Conservation (phyloP, 2,888 invertebrate genomes). For the Catocala nupta region DNA sequence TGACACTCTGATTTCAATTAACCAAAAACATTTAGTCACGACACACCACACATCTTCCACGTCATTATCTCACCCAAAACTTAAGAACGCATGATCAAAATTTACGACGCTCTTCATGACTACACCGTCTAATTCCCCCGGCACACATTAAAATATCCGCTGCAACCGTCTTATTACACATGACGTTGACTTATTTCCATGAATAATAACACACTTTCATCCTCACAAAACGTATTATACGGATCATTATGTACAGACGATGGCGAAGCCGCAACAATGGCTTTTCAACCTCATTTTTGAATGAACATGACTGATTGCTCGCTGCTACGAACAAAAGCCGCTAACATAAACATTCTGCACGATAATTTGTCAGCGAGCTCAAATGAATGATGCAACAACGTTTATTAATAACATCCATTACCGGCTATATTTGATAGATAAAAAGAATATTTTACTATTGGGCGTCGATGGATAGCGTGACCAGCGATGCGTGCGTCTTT, state of each 20-base stretch:
- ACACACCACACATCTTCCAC: slow-evolving; percentile 30
- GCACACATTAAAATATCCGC: slow-evolving; percentile 66
- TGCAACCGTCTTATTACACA: slow-evolving; percentile 60
- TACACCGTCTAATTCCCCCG: slow-evolving; percentile 53
- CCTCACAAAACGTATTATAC: slow-evolving; percentile 65
- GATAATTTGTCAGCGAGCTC: slow-evolving; percentile 60
- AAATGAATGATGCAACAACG: slow-evolving; percentile 34
- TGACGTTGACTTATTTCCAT: slow-evolving; percentile 71
- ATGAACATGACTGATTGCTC: slow-evolving; percentile 83
- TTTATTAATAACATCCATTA: slow-evolving; percentile 45
- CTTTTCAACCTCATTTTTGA: slow-evolving; percentile 76
- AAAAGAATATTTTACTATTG: neutral
- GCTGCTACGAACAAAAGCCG: slow-evolving; percentile 75
- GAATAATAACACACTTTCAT: slow-evolving; percentile 71
- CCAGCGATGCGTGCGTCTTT: slow-evolving; percentile 32
- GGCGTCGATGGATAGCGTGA: slow-evolving; percentile 51
- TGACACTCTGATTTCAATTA: slow-evolving; percentile 26
- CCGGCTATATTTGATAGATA: slow-evolving; percentile 14
- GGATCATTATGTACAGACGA: slow-evolving; percentile 66
- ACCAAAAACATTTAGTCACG: slow-evolving; percentile 25
- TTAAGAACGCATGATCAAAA: slow-evolving; percentile 43
- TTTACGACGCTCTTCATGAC: slow-evolving; percentile 44
- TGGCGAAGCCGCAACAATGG: slow-evolving; percentile 72
- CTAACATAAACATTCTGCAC: slow-evolving; percentile 77
- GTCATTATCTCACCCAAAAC: slow-evolving; percentile 35